Conservation (phyloP, 2,797 vertebrate species). For the Hybognathus amarus region DNA sequence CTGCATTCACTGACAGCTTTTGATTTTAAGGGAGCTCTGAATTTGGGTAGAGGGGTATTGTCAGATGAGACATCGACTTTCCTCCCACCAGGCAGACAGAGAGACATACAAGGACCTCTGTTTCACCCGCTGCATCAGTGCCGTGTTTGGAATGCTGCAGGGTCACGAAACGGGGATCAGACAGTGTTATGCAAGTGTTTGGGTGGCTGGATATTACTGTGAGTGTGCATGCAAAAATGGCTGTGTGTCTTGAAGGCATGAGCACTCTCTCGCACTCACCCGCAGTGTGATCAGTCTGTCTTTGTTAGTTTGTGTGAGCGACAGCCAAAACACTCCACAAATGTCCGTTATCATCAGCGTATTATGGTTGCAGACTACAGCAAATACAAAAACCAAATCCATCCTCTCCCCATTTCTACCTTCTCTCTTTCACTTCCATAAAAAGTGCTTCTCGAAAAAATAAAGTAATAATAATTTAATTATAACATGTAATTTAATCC, state of each 20-base stretch:
- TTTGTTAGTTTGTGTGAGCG: conserved; percentile 6
- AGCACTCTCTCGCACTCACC: background rate
- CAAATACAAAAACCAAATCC: background rate
- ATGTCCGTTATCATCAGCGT: conserved; percentile 16
- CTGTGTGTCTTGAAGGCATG: conserved; percentile 30
- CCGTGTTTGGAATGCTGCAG: conserved; percentile 31
- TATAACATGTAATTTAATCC: background rate
- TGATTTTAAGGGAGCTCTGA: conserved; percentile 4
- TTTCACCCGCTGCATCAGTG: conserved; percentile 25
- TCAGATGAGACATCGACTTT: conserved; percentile 9
- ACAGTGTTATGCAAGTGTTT: conserved; percentile 48
- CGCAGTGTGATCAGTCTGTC: background rate
- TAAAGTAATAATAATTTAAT: background rate
- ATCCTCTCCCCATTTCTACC: background rate
- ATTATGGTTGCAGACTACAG: background rate
- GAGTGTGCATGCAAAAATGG: conserved; percentile 5
- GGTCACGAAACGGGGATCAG: conserved; percentile 28
- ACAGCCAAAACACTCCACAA: conserved; percentile 16
- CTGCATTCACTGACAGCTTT: conserved; percentile 14
- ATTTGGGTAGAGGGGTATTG: conserved; percentile 2
- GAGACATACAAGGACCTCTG: conserved; percentile 33
- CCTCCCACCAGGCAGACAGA: conserved; percentile 27
- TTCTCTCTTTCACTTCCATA: background rate
- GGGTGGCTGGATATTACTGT: conserved; percentile 40
- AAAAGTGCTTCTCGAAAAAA: background rate